Conservation (phyloP, 2,888 invertebrate species). For the Volucella bombylans region DNA sequence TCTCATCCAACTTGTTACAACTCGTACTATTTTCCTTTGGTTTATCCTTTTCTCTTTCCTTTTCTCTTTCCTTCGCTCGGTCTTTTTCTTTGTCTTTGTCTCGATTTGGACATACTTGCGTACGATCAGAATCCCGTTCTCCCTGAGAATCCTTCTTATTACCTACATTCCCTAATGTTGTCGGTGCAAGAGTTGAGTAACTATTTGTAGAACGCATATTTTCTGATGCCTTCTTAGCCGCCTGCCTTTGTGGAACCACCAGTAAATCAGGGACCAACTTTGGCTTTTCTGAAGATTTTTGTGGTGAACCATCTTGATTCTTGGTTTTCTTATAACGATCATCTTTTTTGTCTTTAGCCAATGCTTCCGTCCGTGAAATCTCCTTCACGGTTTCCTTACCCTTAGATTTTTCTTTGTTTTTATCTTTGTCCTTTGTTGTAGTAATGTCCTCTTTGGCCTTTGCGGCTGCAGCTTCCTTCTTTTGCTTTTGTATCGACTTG, state of each 20-base stretch:
- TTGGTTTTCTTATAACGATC: constrained; percentile 58
- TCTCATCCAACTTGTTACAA: constrained; percentile 78
- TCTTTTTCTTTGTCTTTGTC: constrained; percentile 73
- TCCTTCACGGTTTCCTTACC: constrained; percentile 46
- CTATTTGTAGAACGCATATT: constrained; percentile 89
- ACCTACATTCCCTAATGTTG: constrained; percentile 22
- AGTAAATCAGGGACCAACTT: constrained; percentile 87
- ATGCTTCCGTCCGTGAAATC: constrained; percentile 19
- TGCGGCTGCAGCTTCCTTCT: constrained; percentile 77
- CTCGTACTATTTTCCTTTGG: constrained; percentile 71
- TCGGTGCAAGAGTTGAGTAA: constrained; percentile 68
- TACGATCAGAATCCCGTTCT: constrained; percentile 65
- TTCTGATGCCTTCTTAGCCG: constrained; percentile 95
- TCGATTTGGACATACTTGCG: constrained; percentile 53
- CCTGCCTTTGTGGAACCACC: constrained; percentile 94
- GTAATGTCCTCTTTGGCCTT: constrained; percentile 64
- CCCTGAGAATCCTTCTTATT: constrained; percentile 64
- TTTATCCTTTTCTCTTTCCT: constrained; percentile 71
- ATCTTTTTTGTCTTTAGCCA: constrained; percentile 63
- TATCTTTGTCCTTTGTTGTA: constrained; percentile 41
- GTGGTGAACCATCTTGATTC: constrained; percentile 25
- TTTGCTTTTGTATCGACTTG: constrained; percentile 77
- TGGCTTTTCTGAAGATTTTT: constrained; percentile 59
- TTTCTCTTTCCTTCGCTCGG: constrained; percentile 63
- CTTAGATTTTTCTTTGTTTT: constrained; percentile 54